Conservation (phyloP, 2,797 vertebrate genomes). For the Spinibarbus caldwelli region DNA sequence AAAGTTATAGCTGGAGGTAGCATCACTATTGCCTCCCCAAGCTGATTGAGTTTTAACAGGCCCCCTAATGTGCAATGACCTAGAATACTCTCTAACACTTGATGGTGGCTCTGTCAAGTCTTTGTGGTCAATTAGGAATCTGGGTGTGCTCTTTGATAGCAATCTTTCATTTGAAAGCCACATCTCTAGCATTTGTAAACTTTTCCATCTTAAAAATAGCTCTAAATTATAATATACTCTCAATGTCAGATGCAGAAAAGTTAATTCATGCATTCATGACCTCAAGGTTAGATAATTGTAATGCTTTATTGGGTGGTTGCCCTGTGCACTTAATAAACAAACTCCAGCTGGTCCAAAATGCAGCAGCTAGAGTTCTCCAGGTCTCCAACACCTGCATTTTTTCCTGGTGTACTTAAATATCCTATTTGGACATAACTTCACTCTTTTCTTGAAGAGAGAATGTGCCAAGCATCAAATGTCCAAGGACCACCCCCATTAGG, state of each 20-base stretch:
- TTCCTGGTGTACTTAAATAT: not conserved
- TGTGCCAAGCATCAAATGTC: not conserved
- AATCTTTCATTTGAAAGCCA: not conserved
- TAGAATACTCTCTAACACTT: too few species aligned
- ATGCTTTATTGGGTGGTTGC: not conserved
- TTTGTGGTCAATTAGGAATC: not conserved
- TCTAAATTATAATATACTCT: not conserved
- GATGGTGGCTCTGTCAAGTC: too few species aligned
- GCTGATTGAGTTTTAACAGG: not conserved
- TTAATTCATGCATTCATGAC: too few species aligned
- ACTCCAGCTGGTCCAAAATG: not conserved
- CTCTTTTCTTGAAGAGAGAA: not conserved
- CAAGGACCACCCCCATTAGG: not conserved
- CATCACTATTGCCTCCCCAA: not conserved
- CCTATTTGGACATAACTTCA: not conserved
- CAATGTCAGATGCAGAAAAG: too few species aligned
- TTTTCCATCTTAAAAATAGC: too few species aligned
- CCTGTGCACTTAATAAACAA: not conserved
- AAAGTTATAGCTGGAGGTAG: too few species aligned
- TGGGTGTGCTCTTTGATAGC: not conserved
- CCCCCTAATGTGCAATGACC: too few species aligned
- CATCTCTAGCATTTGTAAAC: too few species aligned
- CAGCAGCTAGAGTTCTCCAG: not conserved
- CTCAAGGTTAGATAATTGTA: not conserved
- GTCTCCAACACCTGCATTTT: not conserved